Base-by-base conservation (phyloP, 2,113 vertebrate genomes). In the Myocastor coypus region DNA sequence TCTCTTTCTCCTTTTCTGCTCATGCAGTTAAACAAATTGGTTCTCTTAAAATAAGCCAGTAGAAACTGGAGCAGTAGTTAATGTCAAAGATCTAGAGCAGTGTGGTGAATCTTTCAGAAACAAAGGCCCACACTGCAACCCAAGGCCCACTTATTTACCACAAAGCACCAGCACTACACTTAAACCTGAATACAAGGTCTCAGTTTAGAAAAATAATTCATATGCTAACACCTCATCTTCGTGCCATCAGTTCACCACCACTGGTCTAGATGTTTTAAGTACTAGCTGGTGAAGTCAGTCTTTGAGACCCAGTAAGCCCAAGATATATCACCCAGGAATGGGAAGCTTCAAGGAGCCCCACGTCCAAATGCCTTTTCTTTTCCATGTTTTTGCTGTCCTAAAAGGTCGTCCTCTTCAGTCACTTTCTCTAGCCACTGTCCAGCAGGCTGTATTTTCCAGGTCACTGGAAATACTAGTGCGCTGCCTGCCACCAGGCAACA, bases 381-480 rank as follows among this genome's bases (percentile, higher is more conserved):
- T 55, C 5, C 34, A 6, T 52, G 2, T 66, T 55, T 24, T 81
- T 89, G 63, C 16, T 64, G n/a, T 46, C 34, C 92, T 83, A 37
- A 61, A 86, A 83, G 66, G 52, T 57, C 57, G 14, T 50, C 83
- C 84, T 83, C 46, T 19, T 24, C 7, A 3, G 80, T 57, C 83
- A 73, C 80, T 92, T 69, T 94, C 59, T 46, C 80, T 22, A 64
- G 13, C 34, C 66, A 22, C 59, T 93, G 93, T 84, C 75, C 95
- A 73, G 5, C 17, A 37, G 88, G 61, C 30, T 82, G 19, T 71
- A 11, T 68, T 97, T 97, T 97, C 91, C 95, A 94, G 97, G 95
- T 97, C 97, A 97, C 30, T 97, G 97, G 96, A 97, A 97, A 96
- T 30, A 89, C 22, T 77, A 83, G 7, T 5, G 0, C 7, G 7